These are phyloP conservation scores for Heliangelus exortis DNA, from an alignment of 2,797 vertebrate genomes.

Conservation along the genomic window DNA sequence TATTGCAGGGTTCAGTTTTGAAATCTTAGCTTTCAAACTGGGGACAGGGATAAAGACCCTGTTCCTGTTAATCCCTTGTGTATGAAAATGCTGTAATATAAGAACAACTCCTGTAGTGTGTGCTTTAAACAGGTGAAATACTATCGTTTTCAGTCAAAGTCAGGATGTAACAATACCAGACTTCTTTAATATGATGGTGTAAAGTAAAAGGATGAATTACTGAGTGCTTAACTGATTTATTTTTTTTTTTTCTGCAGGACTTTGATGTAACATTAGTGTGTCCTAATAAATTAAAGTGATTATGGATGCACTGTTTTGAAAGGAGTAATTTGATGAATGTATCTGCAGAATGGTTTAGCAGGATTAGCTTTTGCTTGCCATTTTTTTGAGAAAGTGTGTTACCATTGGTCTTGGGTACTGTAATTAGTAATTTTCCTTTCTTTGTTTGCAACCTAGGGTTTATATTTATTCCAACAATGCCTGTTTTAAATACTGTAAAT, in stretches of 20 bases:
- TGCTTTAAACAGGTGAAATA: neutral
- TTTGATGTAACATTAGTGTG: neutral
- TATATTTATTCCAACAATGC: neutral
- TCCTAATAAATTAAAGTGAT: neutral
- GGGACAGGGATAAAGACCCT: neutral
- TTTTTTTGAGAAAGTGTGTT: neutral
- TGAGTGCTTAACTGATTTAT: neutral
- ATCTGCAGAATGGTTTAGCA: neutral
- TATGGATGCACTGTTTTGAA: neutral
- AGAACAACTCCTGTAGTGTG: neutral
- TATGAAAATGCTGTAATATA: neutral
- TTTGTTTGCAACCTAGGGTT: neutral
- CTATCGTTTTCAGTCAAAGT: neutral
- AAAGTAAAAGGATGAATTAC: neutral
- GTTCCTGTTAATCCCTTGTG: neutral
- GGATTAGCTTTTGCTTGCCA: neutral
- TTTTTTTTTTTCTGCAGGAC: neutral
- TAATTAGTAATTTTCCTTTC: neutral
- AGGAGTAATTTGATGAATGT: neutral
- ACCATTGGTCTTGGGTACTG: fast-evolving
- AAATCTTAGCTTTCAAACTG: neutral
- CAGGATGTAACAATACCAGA: neutral
- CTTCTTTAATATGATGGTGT: neutral
- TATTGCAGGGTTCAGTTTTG: neutral
- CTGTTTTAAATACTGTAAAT: neutral